A percentile compares a stretch with the other conserved stretches of the same genome.
phyloP scores from a whole-genome alignment of 2,113 vertebrate species.

The Heterotis niloticus region DNA sequence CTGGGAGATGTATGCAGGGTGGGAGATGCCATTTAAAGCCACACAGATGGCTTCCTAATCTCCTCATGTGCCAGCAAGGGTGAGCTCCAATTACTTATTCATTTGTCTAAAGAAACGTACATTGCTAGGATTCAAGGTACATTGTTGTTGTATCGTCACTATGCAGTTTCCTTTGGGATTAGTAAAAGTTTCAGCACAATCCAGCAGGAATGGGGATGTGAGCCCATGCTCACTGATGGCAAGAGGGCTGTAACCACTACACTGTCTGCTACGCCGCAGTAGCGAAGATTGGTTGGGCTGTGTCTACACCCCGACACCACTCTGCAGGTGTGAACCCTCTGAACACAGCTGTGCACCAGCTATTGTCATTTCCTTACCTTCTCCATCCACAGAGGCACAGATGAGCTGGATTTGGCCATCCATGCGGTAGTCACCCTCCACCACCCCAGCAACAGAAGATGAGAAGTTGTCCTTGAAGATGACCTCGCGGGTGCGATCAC shows the following conservation, averaged over 20 bases:
- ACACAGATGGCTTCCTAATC: background rate
- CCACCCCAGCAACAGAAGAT: slow-evolving; percentile 83
- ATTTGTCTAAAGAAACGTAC: no score
- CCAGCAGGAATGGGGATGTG: no score
- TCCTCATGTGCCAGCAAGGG: no score
- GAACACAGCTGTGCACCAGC: background rate
- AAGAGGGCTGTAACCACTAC: no score
- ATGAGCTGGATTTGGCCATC: slow-evolving; percentile 88
- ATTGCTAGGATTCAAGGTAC: no score
- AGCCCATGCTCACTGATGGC: no score
- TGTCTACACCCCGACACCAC: background rate
- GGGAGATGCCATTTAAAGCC: background rate
- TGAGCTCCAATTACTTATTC: no score
- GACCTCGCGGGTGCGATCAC: slow-evolving; percentile 91
- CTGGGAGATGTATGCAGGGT: slow-evolving; percentile 53
- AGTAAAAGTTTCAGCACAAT: no score
- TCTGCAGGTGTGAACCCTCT: background rate
- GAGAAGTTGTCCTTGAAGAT: slow-evolving; percentile 98
- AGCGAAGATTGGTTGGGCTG: background rate
- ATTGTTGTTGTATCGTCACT: no score
- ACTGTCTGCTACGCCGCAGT: background rate
- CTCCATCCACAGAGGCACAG: slow-evolving; percentile 90
- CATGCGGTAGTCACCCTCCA: slow-evolving; percentile 94
- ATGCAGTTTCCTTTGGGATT: no score
- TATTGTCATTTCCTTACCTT: slow-evolving; percentile 63